A percentile compares a stretch with the other conserved stretches of the same genome.
phyloP scores from a whole-genome alignment of 2,113 vertebrate genomes.

The Arenaria interpres region DNA sequence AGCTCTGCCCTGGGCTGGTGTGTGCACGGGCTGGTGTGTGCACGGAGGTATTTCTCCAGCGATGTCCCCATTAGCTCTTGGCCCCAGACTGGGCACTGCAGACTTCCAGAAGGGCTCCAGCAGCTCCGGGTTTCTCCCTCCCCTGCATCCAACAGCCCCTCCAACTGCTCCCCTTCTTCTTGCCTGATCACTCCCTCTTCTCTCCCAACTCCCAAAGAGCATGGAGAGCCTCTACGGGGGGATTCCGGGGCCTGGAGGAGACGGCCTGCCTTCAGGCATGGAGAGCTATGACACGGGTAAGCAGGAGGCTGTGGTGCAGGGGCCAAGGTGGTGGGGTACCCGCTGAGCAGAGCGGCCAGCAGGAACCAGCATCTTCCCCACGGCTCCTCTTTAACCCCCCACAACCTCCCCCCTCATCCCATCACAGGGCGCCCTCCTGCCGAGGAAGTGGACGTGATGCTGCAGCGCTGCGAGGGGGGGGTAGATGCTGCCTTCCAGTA shows the following conservation, averaged over 20 bases:
- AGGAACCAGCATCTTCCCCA: accelerated
- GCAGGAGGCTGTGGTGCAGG: background rate
- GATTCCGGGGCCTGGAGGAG: constrained; percentile 70
- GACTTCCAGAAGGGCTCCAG: background rate
- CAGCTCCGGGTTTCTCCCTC: background rate
- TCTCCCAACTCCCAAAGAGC: constrained; percentile 68
- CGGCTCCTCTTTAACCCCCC: background rate
- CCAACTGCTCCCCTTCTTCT: background rate
- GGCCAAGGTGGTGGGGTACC: background rate
- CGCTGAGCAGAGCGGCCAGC: accelerated
- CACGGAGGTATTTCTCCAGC: background rate
- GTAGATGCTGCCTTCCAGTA: constrained; percentile 90
- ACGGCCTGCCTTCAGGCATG: constrained; percentile 23
- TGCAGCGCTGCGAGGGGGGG: constrained; percentile 91
- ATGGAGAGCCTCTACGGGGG: constrained; percentile 88
- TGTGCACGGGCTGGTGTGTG: background rate
- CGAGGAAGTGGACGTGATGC: constrained; percentile 88
- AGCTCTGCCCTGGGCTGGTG: background rate
- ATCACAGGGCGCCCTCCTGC: constrained; percentile 52
- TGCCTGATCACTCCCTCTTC: background rate
- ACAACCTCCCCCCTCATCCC: background rate
- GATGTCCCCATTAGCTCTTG: accelerated
- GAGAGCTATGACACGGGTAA: constrained; percentile 76
- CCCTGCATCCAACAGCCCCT: background rate
- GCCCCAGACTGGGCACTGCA: background rate